Conservation (phyloP, 2,113 vertebrate species). For the Mesoclemmys tuberculata region DNA sequence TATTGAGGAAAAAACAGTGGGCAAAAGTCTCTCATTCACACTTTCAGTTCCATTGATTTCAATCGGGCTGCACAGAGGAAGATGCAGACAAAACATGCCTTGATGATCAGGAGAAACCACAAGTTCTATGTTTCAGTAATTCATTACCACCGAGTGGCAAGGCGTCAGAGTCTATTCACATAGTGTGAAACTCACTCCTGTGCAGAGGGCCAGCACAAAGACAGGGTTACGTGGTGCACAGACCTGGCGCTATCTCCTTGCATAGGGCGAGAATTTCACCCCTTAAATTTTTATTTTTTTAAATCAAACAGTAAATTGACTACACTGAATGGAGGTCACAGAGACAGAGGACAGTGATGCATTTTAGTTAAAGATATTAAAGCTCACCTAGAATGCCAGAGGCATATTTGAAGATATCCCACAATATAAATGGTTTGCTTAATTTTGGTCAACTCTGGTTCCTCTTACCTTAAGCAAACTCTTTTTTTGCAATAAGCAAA, state of each 20-base stretch:
- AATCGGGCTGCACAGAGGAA: background rate
- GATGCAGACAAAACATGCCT: background rate
- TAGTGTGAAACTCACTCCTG: background rate
- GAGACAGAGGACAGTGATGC: background rate
- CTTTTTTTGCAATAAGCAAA: background rate
- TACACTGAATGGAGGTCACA: fast-evolving
- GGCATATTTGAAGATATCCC: background rate
- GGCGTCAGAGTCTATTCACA: background rate
- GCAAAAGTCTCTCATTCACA: fast-evolving
- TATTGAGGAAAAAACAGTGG: no score
- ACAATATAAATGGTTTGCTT: background rate
- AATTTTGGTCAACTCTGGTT: fast-evolving
- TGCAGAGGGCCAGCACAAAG: background rate
- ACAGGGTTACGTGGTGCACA: background rate
- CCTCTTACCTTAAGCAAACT: background rate
- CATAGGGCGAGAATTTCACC: background rate
- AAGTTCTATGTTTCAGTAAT: background rate
- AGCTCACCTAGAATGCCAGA: background rate
- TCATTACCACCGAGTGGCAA: background rate
- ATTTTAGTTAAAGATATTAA: fast-evolving
- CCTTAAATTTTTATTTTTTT: no score
- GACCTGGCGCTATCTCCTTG: background rate
- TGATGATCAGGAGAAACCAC: background rate
- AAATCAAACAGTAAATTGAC: background rate
- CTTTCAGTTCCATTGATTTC: background rate